Percentiles rank a stretch among this genome's conserved stretches.
These are phyloP conservation scores for Heliconius hermathena DNA, from an alignment of 1,140 invertebrate genomes.

Conservation along the genomic window DNA sequence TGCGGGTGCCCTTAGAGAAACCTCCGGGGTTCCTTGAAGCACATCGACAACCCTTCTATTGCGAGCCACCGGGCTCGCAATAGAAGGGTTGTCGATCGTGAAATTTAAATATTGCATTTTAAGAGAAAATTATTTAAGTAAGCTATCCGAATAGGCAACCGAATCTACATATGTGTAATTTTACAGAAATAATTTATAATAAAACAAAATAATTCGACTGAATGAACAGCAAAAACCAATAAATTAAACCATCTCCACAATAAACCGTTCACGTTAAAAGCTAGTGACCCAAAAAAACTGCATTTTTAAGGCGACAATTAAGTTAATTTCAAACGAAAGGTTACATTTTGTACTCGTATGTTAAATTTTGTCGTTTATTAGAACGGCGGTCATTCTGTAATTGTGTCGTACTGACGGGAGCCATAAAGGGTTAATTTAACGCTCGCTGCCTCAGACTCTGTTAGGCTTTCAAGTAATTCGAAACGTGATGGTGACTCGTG, in stretches of 20 bases:
- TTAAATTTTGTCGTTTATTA: constrained; percentile 36
- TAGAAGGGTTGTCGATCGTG: no score
- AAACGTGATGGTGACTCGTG: constrained; percentile 28
- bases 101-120: no score
- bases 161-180: no score
- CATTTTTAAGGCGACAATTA: constrained; percentile 28
- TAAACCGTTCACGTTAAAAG: background rate
- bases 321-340: constrained; percentile 32
- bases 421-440: constrained; percentile 41
- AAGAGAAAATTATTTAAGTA: no score
- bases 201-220: no score
- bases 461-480: constrained; percentile 39
- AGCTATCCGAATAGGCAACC: no score
- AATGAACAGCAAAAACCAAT: no score
- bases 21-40: no score
- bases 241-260: background rate
- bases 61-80: no score
- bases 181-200: no score
- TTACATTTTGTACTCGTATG: constrained; percentile 26
- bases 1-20: no score
- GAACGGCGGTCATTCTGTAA: constrained; percentile 39
- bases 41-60: no score
- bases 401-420: constrained; percentile 35
- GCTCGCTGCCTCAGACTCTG: constrained; percentile 37
- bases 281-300: background rate